Conservation (phyloP, 2,888 invertebrate genomes). For the Caenorhabditis becei region DNA sequence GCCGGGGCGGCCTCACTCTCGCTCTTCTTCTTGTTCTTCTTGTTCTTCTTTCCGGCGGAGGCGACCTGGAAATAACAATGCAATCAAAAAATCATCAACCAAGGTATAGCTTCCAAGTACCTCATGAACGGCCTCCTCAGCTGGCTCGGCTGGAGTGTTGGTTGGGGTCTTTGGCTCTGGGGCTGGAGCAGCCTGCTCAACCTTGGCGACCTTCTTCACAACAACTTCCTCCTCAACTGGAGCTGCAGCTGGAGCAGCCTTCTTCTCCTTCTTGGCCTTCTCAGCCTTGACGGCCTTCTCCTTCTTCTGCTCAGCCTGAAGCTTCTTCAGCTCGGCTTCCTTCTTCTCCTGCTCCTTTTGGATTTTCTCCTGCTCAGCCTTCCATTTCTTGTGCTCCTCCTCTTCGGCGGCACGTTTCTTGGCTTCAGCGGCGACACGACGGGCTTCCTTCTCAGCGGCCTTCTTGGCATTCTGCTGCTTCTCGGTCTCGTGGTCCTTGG, state of each 20-base stretch:
- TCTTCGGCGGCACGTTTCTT: conserved; percentile 62
- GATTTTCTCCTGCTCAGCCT: conserved; percentile 57
- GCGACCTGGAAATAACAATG: conserved; percentile 39
- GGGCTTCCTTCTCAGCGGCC: conserved; percentile 60
- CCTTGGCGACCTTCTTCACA: conserved; percentile 48
- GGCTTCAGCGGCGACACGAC: conserved; percentile 54
- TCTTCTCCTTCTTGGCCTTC: conserved; percentile 34
- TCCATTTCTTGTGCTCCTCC: conserved; percentile 60
- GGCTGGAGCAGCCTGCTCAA: conserved; percentile 37
- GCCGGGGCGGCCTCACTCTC: conserved; percentile 55
- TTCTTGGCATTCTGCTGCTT: conserved; percentile 47
- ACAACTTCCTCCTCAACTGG: conserved; percentile 52
- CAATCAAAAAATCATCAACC: conserved; percentile 16
- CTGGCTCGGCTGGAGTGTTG: conserved; percentile 57
- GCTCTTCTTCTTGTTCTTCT: conserved; percentile 66
- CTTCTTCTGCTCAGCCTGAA: conserved; percentile 57
- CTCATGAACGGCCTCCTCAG: conserved; percentile 38
- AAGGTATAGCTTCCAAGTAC: not conserved
- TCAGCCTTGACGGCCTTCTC: conserved; percentile 50
- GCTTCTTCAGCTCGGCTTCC: conserved; percentile 58
- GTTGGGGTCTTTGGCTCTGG: conserved; percentile 52
- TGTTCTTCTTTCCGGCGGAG: conserved; percentile 58
- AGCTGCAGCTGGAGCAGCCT: conserved; percentile 31
- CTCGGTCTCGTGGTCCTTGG: conserved; percentile 53
- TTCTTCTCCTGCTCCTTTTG: conserved; percentile 58